Conservation (phyloP, 2,888 invertebrate genomes). For the Elegia similella region DNA sequence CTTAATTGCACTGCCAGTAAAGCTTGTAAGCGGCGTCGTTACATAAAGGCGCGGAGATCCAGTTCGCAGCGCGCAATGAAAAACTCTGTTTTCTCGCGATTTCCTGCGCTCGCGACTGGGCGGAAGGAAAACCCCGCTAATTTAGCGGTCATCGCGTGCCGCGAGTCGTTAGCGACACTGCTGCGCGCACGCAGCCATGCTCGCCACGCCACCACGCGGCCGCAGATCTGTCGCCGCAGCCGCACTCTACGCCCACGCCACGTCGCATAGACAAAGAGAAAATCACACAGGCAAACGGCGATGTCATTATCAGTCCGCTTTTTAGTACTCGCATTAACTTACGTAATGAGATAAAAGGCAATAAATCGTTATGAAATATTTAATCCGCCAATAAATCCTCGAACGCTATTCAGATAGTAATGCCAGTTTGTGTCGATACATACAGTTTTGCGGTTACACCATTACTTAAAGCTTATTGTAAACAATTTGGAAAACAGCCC, state of each 20-base stretch:
- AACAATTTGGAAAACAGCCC: conserved; percentile 78
- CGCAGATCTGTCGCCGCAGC: conserved; percentile 31
- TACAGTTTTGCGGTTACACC: conserved; percentile 57
- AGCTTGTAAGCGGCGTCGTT: conserved; percentile 68
- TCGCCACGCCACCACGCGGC: conserved; percentile 30
- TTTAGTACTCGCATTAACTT: conserved; percentile 60
- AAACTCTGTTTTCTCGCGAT: conserved; percentile 75
- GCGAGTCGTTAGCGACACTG: conserved; percentile 59
- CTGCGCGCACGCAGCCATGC: conserved; percentile 24
- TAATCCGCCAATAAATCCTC: conserved; percentile 63
- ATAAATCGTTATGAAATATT: conserved; percentile 68
- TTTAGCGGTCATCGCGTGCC: conserved; percentile 68
- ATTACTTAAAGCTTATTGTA: conserved; percentile 75
- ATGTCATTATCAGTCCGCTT: conserved; percentile 60
- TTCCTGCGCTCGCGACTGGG: conserved; percentile 64
- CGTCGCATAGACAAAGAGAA: conserved; percentile 29
- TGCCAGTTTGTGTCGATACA: conserved; percentile 46
- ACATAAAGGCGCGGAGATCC: conserved; percentile 74
- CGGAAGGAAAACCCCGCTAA: conserved; percentile 78
- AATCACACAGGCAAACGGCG: conserved; percentile 49
- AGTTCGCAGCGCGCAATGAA: conserved; percentile 69
- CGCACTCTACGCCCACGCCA: conserved; percentile 4
- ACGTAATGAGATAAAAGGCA: conserved; percentile 66
- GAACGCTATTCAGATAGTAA: conserved; percentile 54
- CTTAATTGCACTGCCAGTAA: conserved; percentile 73